Evolutionary conservation across 2,113 vertebrate species (phyloP).

Genomic region (Tachuris rubrigastra): DNA sequence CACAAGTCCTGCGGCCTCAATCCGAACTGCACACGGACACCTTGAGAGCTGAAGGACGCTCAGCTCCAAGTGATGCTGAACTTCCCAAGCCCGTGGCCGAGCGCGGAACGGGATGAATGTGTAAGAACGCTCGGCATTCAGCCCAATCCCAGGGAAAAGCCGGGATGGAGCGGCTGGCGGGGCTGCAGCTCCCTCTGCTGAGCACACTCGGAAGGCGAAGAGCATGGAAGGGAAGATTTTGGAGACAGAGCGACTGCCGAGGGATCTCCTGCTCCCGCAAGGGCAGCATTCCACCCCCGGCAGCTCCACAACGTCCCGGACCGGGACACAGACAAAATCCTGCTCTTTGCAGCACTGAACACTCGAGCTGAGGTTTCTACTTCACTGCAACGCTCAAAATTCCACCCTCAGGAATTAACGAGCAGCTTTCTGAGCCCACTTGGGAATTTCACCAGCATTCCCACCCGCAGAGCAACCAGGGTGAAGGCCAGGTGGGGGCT

Average conservation of each 20-base stretch:
- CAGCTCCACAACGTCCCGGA: accelerated
- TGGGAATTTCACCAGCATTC: accelerated
- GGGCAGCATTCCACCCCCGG: accelerated
- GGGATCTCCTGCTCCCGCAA: background rate
- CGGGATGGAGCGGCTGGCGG: accelerated
- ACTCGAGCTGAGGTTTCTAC: background rate
- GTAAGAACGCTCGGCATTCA: background rate
- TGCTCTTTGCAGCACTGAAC: accelerated
- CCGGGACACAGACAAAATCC: accelerated
- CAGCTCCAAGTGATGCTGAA: background rate
- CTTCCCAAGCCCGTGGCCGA: background rate
- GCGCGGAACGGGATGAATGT: background rate
- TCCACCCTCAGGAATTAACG: background rate
- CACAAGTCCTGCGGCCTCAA: background rate
- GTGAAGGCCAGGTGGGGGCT: background rate
- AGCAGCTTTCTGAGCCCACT: accelerated
- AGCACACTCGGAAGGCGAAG: background rate
- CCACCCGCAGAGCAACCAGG: accelerated
- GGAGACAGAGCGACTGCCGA: accelerated
- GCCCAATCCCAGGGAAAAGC: background rate
- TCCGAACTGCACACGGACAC: accelerated
- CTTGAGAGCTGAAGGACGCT: background rate
- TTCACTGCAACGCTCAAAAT: background rate
- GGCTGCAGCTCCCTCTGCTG: conserved; percentile 67
- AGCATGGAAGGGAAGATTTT: background rate